Evolutionary conservation across 2,113 vertebrate species (phyloP).

Genomic region (Podocnemis expansa): DNA sequence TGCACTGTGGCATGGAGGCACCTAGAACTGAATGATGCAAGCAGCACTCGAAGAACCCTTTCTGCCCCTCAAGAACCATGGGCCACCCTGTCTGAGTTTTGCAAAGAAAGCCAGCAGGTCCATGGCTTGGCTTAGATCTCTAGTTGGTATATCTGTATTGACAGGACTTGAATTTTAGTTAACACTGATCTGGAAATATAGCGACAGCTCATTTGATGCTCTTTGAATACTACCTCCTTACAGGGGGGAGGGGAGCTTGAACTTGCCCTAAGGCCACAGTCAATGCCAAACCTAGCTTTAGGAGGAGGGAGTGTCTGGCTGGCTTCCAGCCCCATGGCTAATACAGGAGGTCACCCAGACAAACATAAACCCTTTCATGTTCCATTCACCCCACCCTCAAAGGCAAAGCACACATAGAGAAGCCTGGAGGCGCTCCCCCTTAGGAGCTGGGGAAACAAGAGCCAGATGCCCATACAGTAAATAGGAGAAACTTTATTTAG

Average conservation of each 20-base stretch:
- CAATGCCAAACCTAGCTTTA: rapidly evolving
- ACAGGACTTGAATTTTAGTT: not conserved
- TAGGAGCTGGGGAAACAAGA: rapidly evolving
- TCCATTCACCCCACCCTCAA: not conserved
- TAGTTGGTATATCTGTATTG: not conserved
- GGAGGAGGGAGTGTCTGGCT: not conserved
- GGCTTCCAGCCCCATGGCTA: rapidly evolving
- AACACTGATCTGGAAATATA: not conserved
- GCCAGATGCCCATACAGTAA: not conserved
- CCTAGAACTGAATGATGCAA: too few species aligned
- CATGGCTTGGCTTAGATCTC: not conserved
- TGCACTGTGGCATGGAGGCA: too few species aligned
- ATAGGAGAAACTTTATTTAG: conserved; percentile 65
- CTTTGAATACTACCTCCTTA: not conserved
- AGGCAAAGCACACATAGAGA: not conserved
- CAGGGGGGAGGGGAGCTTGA: rapidly evolving
- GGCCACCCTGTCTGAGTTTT: not conserved
- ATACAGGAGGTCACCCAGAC: rapidly evolving
- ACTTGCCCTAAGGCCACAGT: rapidly evolving
- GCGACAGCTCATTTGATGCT: not conserved
- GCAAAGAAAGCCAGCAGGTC: not conserved
- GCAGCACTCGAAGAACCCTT: too few species aligned
- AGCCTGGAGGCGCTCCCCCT: not conserved
- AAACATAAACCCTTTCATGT: not conserved
- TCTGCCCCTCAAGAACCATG: not conserved